Evolutionary conservation across 2,113 vertebrate genomes (phyloP).

Genomic region (Oenanthe melanoleuca): DNA sequence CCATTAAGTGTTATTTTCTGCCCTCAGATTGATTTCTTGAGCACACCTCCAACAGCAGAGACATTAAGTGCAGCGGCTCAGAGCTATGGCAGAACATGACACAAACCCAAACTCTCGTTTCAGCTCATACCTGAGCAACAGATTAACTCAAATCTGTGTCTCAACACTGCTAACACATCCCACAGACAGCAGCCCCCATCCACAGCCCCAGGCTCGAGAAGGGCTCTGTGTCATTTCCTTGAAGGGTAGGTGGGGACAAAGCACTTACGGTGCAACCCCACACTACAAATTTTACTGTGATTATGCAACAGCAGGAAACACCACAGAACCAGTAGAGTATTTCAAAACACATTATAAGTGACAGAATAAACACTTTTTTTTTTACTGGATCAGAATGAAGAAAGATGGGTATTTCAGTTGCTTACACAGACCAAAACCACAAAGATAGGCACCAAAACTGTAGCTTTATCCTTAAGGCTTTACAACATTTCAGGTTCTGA

Average conservation of each 20-base stretch:
- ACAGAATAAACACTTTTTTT: not conserved
- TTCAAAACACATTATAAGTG: slow-evolving; percentile 18
- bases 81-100: not conserved
- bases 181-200: not conserved
- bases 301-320: not conserved
- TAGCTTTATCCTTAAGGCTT: not conserved
- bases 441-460: not conserved
- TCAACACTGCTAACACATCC: not conserved
- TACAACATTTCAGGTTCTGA: not conserved
- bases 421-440: not conserved
- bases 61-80: not conserved
- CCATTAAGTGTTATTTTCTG: not conserved
- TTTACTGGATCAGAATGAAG: not conserved
- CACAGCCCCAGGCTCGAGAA: not conserved
- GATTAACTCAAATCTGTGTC: not conserved
- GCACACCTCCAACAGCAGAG: not conserved
- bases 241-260: not conserved
- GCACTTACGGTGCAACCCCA: not conserved
- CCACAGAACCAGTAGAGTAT: not conserved
- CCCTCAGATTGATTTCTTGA: not conserved
- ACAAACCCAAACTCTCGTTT: not conserved
- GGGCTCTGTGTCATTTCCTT: not conserved
- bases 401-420: slow-evolving; percentile 2
- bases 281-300: not conserved
- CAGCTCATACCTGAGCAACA: not conserved